A percentile compares a stretch with the other conserved stretches of the same genome.
Conservation (phyloP, 2,888 invertebrate species). For the Drepana falcataria region DNA sequence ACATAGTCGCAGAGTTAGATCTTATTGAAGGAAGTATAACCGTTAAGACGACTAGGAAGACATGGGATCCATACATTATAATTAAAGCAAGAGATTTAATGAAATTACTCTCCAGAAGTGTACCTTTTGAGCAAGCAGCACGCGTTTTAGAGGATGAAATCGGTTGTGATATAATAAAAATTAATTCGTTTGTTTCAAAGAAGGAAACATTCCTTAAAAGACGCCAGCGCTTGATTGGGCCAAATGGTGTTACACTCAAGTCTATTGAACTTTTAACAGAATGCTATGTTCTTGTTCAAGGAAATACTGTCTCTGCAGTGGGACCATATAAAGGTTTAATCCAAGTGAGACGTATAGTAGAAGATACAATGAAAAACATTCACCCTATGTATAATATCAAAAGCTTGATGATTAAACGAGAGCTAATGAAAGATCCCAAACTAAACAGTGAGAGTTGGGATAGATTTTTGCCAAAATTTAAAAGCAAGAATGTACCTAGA, state of each 20-base stretch:
- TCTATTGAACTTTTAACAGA: conserved; percentile 97
- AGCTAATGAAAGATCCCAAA: conserved; percentile 94
- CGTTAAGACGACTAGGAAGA: conserved; percentile 96
- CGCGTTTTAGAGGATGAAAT: conserved; percentile 92
- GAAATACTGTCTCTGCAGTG: conserved; percentile 97
- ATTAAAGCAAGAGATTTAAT: conserved; percentile 98
- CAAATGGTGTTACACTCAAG: conserved; percentile 98
- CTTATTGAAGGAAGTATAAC: conserved; percentile 96
- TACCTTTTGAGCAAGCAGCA: conserved; percentile 97
- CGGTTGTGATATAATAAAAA: conserved; percentile 97
- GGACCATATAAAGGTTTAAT: conserved; percentile 95
- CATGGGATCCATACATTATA: conserved; percentile 99
- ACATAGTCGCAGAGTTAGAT: conserved; percentile 92
- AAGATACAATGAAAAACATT: conserved; percentile 98
- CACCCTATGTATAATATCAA: conserved; percentile 99
- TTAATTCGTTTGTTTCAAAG: conserved; percentile 92
- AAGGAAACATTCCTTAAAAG: conserved; percentile 97
- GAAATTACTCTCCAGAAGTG: conserved; percentile 95
- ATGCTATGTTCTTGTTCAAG: conserved; percentile 98
- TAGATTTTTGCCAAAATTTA: conserved; percentile 96
- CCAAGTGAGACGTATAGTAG: conserved; percentile 92
- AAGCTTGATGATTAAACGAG: conserved; percentile 97
- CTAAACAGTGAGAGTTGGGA: conserved; percentile 97
- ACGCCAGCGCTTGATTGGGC: conserved; percentile 95
- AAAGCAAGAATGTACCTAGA: conserved; percentile 90